Evolutionary conservation across 2,113 vertebrate species (phyloP).

Genomic region (Chelonoidis abingdonii): DNA sequence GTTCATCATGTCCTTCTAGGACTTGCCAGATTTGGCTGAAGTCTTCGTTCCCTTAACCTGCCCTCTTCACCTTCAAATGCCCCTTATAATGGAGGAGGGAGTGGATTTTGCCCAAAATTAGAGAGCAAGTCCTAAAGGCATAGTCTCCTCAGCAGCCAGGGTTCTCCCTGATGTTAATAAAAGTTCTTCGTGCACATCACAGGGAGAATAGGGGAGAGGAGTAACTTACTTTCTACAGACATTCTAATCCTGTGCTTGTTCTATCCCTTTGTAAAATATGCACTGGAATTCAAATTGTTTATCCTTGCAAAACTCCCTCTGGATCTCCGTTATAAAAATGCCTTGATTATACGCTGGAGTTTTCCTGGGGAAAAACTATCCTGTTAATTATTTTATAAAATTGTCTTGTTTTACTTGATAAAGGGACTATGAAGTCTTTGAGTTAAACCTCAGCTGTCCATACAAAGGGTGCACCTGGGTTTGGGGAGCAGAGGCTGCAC

Average conservation of each 20-base stretch:
- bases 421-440: not conserved
- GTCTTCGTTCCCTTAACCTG: not conserved
- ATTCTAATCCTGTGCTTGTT: not conserved
- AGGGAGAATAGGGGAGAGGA: slow-evolving; percentile 2
- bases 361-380: slow-evolving; percentile 17
- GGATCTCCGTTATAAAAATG: not conserved
- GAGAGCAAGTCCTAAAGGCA: slow-evolving; percentile 11
- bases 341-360: not conserved
- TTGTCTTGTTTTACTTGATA: slow-evolving; percentile 6
- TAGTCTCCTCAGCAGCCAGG: not conserved
- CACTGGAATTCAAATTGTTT: not conserved
- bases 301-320: not conserved
- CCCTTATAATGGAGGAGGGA: not conserved
- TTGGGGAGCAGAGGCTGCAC: not conserved
- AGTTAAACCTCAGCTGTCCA: not conserved
- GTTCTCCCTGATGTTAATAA: slow-evolving; percentile 22
- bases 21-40: not conserved
- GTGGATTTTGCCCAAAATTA: not conserved
- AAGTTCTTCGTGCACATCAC: not conserved
- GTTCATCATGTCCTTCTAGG: not conserved
- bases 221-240: slow-evolving; percentile 23
- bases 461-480: not conserved
- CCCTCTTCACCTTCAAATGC: not conserved
- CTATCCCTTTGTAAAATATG: accelerated
- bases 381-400: not conserved